Evolutionary conservation across 2,888 invertebrate species (phyloP), one percentile per base, ranked within the genome.

Genomic region (Protonemura montana): DNA sequence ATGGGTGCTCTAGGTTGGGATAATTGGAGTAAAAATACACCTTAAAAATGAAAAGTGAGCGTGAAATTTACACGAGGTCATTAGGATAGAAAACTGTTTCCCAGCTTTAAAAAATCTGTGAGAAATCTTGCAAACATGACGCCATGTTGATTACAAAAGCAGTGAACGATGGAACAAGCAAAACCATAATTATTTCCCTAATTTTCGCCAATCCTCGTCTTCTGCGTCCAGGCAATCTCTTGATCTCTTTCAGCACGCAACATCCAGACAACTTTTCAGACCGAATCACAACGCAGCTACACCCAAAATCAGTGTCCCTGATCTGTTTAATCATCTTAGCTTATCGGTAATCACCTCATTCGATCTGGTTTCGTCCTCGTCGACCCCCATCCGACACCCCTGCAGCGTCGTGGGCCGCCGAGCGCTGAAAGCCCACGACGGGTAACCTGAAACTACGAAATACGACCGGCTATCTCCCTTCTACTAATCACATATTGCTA

Each of bases 401-500:
- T 59, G 59, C 59, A 21, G 59, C 59, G 59, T 2, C 2, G 59
- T 10, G 16, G 13, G 21, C 59, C 59, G 16, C 5, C 3, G 35
- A 35, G 35, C 59, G 59, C 59, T 21, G 59, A 59, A 59, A 59
- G 59, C 59, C 35, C 13, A 21, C 13, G n/a, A n/a, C 59, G 16
- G 59, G 59, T 59, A 59, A 59, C 59, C 59, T 21, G 59, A 59
- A 2, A 35, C 59, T 2, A 59, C 59, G 59, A 59, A 59, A 59
- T 21, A 10, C 59, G 59, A 59, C 59, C 41, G 41, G 41, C 41
- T 5, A 41, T 41, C 41, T 41, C 5, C 13, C 41, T 5, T 41
- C 41, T 59, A 59, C 59, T 59, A 59, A 59, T 59, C 59, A 59
- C 59, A 59, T 59, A 59, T 59, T 59, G 59, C 59, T 59, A 21